Percentiles rank a stretch among this genome's conserved stretches.
Conservation (phyloP, 2,888 invertebrate species). For the Camptogramma bilineatum region DNA sequence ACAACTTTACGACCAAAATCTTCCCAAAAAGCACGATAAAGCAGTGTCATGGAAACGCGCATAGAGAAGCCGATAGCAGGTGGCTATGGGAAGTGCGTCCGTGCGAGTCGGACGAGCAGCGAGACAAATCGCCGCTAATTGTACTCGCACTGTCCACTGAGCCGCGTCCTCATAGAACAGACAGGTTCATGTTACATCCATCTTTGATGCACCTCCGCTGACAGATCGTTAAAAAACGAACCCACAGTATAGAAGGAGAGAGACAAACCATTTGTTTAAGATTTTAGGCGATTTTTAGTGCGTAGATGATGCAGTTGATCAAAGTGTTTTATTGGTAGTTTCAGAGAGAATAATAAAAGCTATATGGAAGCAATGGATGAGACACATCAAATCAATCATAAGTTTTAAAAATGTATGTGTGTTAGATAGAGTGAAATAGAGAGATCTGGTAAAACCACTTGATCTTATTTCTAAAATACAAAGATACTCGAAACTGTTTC, state of each 20-base stretch:
- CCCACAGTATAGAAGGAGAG: not conserved
- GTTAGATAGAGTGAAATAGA: too few species aligned
- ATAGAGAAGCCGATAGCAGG: constrained; percentile 54
- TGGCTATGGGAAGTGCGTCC: constrained; percentile 83
- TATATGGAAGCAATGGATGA: too few species aligned
- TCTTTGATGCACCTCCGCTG: not conserved
- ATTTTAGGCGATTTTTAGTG: not conserved
- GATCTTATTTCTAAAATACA: too few species aligned
- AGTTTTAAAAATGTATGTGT: too few species aligned
- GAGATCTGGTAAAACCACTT: too few species aligned
- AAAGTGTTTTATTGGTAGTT: not conserved
- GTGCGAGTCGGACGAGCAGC: constrained; percentile 79
- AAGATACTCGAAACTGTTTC: too few species aligned
- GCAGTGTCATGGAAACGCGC: constrained; percentile 38
- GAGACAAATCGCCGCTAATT: constrained; percentile 82
- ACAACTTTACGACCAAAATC: not conserved
- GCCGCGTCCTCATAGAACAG: constrained; percentile 45
- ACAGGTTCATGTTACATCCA: constrained; percentile 46
- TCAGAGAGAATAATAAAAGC: too few species aligned
- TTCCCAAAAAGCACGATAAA: constrained; percentile 6
- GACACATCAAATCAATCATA: too few species aligned
- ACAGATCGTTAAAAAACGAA: not conserved
- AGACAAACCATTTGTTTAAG: not conserved
- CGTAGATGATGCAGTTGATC: not conserved
- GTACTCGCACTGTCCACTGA: constrained; percentile 61